These are phyloP conservation scores for Petrophora chlorosata DNA, from an alignment of 2,888 invertebrate genomes.

Conservation along the genomic window DNA sequence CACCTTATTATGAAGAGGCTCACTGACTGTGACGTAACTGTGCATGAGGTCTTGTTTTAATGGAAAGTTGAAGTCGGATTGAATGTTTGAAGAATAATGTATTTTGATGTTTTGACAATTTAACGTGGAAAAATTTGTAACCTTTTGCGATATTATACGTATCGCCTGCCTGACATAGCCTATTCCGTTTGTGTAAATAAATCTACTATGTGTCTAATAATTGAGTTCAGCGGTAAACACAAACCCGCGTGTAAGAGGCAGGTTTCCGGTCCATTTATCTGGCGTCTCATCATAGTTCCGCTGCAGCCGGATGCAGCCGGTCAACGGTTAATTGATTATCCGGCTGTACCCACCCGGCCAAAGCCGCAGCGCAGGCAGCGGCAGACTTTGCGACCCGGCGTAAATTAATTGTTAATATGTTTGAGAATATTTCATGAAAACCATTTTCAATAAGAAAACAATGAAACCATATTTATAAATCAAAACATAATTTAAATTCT, in stretches of 20 bases:
- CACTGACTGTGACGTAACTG: conserved; percentile 23
- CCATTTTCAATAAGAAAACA: too few relatives aligned
- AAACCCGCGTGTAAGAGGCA: conserved; percentile 43
- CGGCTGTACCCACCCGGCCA: conserved; percentile 51
- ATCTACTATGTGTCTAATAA: not conserved
- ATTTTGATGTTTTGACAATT: too few relatives aligned
- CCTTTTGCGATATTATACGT: too few relatives aligned
- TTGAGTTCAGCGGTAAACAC: conserved; percentile 8
- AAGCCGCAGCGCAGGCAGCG: conserved; percentile 24
- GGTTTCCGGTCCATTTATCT: conserved; percentile 72
- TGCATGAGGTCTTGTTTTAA: conserved; percentile 18
- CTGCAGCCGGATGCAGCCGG: conserved; percentile 75
- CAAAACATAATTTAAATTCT: too few relatives aligned
- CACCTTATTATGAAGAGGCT: conserved; percentile 61
- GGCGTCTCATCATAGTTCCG: conserved; percentile 70
- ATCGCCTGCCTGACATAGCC: not conserved
- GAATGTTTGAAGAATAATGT: too few relatives aligned
- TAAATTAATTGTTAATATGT: not conserved
- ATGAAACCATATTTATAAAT: too few relatives aligned
- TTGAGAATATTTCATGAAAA: too few relatives aligned
- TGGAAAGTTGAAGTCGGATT: not conserved
- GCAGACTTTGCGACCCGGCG: conserved; percentile 1
- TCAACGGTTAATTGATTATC: conserved; percentile 80
- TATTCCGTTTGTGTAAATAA: not conserved
- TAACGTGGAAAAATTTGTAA: too few relatives aligned